phyloP scores from a whole-genome alignment of 2,888 invertebrate genomes.

The Microdon myrmicae region DNA sequence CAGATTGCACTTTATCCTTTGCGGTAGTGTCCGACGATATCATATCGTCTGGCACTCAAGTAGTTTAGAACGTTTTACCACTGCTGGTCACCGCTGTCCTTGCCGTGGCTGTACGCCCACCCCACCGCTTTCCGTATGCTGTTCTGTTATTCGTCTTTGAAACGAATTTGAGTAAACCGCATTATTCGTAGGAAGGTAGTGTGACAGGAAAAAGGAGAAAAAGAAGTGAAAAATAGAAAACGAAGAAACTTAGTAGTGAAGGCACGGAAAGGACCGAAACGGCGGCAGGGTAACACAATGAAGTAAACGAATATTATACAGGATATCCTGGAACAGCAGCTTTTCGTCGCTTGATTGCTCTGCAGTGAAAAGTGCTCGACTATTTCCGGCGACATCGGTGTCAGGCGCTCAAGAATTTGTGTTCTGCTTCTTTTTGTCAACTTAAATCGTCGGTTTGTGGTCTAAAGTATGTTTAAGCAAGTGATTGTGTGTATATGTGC shows the following conservation, averaged over 20 bases:
- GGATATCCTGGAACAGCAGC: slow-evolving; percentile 38
- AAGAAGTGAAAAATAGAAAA: slow-evolving; percentile 1
- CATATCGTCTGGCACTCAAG: slow-evolving; percentile 40
- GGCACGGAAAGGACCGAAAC: slow-evolving; percentile 17
- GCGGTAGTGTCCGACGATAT: slow-evolving; percentile 19
- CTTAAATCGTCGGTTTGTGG: slow-evolving; percentile 20
- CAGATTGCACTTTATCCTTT: slow-evolving; percentile 40
- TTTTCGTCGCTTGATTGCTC: slow-evolving; percentile 38
- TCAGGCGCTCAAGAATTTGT: slow-evolving; percentile 27
- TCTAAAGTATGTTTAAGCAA: too few relatives aligned
- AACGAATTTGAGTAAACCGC: slow-evolving; percentile 33
- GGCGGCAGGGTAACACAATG: slow-evolving; percentile 28
- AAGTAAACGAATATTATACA: slow-evolving; percentile 46
- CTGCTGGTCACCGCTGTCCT: too few relatives aligned
- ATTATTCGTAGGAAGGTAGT: slow-evolving; percentile 36
- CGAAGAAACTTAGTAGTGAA: neutral
- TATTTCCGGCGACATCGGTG: slow-evolving; percentile 45
- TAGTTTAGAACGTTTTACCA: too few relatives aligned
- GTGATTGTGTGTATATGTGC: too few relatives aligned
- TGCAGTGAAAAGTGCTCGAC: slow-evolving; percentile 43
- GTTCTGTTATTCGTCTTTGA: slow-evolving; percentile 27
- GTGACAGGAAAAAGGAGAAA: too few relatives aligned
- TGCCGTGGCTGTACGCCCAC: too few relatives aligned
- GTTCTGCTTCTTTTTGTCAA: slow-evolving; percentile 15
- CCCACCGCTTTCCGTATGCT: slow-evolving; percentile 39